Percentiles rank a stretch among this genome's conserved stretches.
These are phyloP conservation scores for Miniopterus natalensis DNA, from an alignment of 2,113 vertebrate species.

Conservation along the genomic window DNA sequence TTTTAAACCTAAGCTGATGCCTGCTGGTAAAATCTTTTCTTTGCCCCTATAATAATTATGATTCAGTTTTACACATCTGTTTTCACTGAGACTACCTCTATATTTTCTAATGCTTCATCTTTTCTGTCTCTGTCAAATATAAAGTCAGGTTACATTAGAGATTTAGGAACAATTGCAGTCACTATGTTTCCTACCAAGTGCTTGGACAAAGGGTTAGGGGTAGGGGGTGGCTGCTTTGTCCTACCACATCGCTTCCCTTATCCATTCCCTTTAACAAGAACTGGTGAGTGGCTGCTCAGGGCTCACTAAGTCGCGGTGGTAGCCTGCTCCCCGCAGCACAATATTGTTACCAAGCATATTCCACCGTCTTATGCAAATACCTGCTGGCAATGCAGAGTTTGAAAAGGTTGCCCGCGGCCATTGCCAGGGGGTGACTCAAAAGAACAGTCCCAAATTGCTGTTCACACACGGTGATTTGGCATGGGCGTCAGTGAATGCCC, in stretches of 20 bases:
- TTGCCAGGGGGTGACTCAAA: not conserved
- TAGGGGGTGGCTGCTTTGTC: not conserved
- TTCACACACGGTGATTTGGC: not conserved
- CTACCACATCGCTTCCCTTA: not conserved
- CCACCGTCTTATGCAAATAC: not conserved
- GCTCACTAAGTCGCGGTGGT: not conserved
- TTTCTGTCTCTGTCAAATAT: constrained; percentile 1
- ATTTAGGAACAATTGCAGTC: constrained; percentile 25
- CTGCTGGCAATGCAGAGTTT: not conserved
- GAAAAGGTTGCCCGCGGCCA: not conserved
- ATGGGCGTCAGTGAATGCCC: not conserved
- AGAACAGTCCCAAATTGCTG: not conserved
- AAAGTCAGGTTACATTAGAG: not conserved
- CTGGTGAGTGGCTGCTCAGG: not conserved
- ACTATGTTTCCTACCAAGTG: not conserved
- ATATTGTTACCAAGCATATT: not conserved
- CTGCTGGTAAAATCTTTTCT: constrained; percentile 18
- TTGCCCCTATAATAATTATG: not conserved
- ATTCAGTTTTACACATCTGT: not conserved
- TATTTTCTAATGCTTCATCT: constrained; percentile 8
- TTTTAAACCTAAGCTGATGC: not conserved
- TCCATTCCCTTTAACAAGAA: not conserved
- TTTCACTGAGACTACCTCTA: not conserved
- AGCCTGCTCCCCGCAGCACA: not conserved
- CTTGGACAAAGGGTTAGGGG: not conserved